Evolutionary conservation across 2,888 invertebrate genomes (phyloP).

Genomic region (Punctoribates punctum): DNA sequence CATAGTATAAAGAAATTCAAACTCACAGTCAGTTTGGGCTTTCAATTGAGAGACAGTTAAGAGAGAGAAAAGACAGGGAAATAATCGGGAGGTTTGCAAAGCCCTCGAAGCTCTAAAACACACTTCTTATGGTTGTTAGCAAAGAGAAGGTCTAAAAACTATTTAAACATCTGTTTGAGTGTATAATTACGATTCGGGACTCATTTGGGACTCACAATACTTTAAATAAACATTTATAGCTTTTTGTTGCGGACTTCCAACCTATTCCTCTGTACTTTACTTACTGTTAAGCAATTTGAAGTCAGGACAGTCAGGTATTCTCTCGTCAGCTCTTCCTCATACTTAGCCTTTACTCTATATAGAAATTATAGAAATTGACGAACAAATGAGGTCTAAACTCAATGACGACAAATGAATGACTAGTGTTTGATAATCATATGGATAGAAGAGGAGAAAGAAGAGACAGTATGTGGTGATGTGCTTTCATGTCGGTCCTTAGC

Average conservation of each 20-base stretch:
- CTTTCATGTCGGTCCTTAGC: neutral
- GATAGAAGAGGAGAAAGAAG: neutral
- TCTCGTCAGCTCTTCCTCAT: neutral
- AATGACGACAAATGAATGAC: constrained; percentile 34
- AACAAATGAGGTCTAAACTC: neutral
- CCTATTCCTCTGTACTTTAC: constrained; percentile 13
- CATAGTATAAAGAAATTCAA: constrained; percentile 9
- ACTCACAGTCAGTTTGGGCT: neutral
- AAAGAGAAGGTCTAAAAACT: neutral
- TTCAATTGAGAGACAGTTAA: neutral
- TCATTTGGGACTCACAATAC: constrained; percentile 3
- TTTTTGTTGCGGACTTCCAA: constrained; percentile 18
- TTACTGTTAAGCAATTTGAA: neutral
- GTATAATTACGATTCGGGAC: constrained; percentile 34
- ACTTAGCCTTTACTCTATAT: no score
- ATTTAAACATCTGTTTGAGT: constrained; percentile 32
- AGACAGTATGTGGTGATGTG: neutral
- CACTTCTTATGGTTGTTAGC: neutral
- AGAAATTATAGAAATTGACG: no score
- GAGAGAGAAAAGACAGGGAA: neutral
- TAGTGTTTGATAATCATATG: constrained; percentile 19
- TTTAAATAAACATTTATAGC: constrained; percentile 38
- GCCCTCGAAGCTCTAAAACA: neutral
- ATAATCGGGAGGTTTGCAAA: neutral
- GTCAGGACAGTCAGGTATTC: neutral